Percentiles rank a stretch among this genome's conserved stretches.
phyloP scores from a whole-genome alignment of 2,797 vertebrate species.

The Lepus townsendii region DNA sequence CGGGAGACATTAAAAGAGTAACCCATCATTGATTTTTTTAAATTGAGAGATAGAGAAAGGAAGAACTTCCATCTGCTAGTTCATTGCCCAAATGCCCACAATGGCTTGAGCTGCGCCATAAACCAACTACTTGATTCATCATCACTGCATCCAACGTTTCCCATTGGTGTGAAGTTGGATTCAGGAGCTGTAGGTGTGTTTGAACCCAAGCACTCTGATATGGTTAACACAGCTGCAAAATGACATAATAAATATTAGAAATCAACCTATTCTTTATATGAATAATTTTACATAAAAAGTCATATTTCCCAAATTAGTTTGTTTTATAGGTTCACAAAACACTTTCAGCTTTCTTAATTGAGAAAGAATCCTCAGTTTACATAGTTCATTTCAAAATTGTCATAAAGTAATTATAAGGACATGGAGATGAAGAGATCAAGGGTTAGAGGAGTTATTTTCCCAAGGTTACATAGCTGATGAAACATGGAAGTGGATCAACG shows the following conservation, averaged over 20 bases:
- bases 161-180: no score
- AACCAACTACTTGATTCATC: no score
- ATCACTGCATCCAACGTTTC: no score
- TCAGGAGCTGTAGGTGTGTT: no score
- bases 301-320: not conserved
- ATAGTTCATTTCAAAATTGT: constrained; percentile 22
- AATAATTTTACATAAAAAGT: not conserved
- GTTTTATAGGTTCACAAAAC: constrained; percentile 7
- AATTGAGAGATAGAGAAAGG: not conserved
- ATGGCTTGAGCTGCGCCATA: no score
- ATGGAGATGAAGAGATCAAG: not conserved
- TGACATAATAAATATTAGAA: not conserved
- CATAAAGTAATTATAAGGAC: not conserved
- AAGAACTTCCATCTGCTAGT: no score
- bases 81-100: no score
- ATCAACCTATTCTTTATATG: not conserved
- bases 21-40: not conserved
- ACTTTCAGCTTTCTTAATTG: constrained; percentile 1
- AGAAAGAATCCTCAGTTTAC: not conserved
- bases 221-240: constrained; percentile 15
- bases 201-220: no score
- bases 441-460: not conserved
- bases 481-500: not conserved
- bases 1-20: not conserved
- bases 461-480: not conserved